phyloP scores from a whole-genome alignment of 2,113 vertebrate genomes.

The Otolemur garnettii region DNA sequence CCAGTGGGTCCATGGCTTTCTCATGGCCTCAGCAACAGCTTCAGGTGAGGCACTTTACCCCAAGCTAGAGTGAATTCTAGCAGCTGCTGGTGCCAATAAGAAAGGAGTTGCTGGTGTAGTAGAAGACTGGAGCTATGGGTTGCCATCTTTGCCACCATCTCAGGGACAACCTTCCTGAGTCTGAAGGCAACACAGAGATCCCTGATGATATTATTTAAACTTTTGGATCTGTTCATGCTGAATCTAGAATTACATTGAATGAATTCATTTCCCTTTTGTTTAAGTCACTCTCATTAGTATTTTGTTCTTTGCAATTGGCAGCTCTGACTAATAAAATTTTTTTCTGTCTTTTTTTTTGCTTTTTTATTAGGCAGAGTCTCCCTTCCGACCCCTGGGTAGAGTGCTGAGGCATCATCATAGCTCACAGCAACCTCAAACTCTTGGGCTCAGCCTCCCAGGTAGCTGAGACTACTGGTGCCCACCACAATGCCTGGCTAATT shows the following conservation, averaged over 20 bases:
- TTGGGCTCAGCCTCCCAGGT: too few relatives aligned
- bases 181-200: neutral
- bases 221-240: neutral
- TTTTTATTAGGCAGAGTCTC: too few relatives aligned
- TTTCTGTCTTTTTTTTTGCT: neutral
- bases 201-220: neutral
- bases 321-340: neutral
- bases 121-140: neutral
- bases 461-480: too few relatives aligned
- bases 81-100: neutral
- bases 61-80: neutral
- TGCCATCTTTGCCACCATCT: neutral
- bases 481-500: too few relatives aligned
- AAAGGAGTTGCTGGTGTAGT: neutral
- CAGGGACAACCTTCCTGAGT: neutral
- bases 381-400: too few relatives aligned
- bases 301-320: neutral
- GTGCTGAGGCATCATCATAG: too few relatives aligned
- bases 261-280: neutral
- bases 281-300: neutral
- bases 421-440: too few relatives aligned
- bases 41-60: neutral
- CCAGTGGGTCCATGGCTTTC: neutral
- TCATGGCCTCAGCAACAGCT: neutral
- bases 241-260: neutral